Percentiles rank a stretch among this genome's conserved stretches.
Conservation (phyloP, 2,797 vertebrate species). For the Onychomys leucogaster region DNA sequence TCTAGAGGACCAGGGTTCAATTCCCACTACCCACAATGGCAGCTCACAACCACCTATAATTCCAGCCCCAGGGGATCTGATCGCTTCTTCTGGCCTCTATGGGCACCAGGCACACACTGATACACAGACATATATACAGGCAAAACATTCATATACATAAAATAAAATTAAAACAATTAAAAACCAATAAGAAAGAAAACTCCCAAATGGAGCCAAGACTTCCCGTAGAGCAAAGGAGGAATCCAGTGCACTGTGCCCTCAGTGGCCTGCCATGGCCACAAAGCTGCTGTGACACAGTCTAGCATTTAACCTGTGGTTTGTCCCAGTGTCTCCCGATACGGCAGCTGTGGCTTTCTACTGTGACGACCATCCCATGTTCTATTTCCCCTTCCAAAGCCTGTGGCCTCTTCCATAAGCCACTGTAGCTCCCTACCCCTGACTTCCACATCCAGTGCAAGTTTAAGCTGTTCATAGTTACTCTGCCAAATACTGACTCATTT, state of each 20-base stretch:
- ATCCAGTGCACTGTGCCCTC: rapidly evolving
- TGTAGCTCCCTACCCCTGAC: not conserved
- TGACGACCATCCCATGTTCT: rapidly evolving
- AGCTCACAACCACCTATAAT: not conserved
- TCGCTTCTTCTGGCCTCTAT: not conserved
- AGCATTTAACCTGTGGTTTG: not conserved
- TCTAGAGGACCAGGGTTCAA: not conserved
- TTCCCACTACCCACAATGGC: not conserved
- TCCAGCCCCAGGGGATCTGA: not conserved
- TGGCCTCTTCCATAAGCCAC: not conserved
- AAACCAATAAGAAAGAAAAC: not conserved
- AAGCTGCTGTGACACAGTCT: not conserved
- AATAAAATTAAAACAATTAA: not conserved
- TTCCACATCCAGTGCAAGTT: not conserved
- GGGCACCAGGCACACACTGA: not conserved
- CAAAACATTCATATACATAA: not conserved
- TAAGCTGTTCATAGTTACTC: not conserved
- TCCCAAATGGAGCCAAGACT: rapidly evolving
- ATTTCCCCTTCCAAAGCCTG: no score
- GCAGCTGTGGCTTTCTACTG: not conserved
- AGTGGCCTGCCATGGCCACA: not conserved
- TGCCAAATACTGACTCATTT: not conserved
- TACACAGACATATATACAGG: not conserved
- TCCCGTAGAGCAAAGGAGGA: not conserved
- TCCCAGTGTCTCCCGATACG: not conserved